phyloP scores from a whole-genome alignment of 2,888 invertebrate genomes.

The Pogonocherus hispidulus region DNA sequence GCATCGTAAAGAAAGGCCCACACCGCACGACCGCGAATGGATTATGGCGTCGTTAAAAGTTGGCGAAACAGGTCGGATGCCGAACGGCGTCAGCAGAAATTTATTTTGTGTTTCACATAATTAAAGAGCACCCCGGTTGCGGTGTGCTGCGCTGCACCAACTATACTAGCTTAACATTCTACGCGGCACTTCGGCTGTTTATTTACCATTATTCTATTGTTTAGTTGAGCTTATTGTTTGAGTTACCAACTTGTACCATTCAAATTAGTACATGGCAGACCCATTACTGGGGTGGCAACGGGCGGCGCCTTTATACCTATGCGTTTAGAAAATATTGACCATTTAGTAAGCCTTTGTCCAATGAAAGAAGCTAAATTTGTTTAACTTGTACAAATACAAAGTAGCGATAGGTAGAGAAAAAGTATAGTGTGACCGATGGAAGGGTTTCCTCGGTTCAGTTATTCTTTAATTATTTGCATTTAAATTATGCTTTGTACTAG shows the following conservation, averaged over 20 bases:
- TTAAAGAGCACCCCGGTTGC: neutral
- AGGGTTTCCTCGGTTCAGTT: too few relatives aligned
- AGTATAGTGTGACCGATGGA: too few relatives aligned
- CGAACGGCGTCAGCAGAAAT: neutral
- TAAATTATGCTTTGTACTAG: too few relatives aligned
- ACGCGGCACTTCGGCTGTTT: slow-evolving; percentile 2
- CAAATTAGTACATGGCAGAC: slow-evolving; percentile 15
- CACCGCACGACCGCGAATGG: neutral
- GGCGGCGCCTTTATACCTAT: neutral
- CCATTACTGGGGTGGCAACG: neutral
- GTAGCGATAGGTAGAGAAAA: too few relatives aligned
- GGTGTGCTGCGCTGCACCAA: neutral
- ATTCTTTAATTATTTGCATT: too few relatives aligned
- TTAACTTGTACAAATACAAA: neutral
- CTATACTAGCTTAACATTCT: slow-evolving; percentile 11
- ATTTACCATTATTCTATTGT: slow-evolving; percentile 19
- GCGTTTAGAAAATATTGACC: neutral
- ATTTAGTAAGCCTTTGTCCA: neutral
- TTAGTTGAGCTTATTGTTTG: slow-evolving; percentile 23
- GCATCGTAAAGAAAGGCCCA: neutral
- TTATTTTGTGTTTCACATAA: neutral
- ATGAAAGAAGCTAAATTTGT: neutral
- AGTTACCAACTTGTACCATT: slow-evolving; percentile 15
- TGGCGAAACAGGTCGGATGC: neutral
- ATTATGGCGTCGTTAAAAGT: neutral